These are phyloP conservation scores for Acipenser transmontanus DNA, from an alignment of 2,797 vertebrate species.

Conservation along the genomic window DNA sequence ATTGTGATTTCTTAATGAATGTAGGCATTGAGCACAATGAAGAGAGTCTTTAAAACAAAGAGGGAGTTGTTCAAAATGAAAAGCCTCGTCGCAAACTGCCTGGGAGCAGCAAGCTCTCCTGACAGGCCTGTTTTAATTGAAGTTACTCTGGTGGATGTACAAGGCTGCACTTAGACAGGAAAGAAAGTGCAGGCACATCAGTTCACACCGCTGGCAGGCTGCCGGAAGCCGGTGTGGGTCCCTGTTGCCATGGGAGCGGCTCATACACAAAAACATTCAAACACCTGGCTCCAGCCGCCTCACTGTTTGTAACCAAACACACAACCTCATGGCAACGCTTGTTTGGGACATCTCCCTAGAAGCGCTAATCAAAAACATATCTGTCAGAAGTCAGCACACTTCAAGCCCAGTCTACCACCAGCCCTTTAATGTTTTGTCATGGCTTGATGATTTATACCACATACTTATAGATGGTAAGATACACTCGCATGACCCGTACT, in stretches of 20 bases:
- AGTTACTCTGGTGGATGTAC: too few relatives aligned
- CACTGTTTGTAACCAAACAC: conserved; percentile 66
- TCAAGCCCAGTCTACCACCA: conserved; percentile 22
- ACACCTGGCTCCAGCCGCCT: conserved; percentile 46
- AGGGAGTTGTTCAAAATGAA: too few relatives aligned
- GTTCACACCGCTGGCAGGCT: conserved; percentile 19
- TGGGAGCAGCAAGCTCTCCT: too few relatives aligned
- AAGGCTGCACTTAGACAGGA: too few relatives aligned
- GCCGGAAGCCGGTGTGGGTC: conserved; percentile 42
- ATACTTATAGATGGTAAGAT: conserved; percentile 13
- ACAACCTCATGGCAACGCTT: conserved; percentile 60
- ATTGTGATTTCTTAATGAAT: too few relatives aligned
- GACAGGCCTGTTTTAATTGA: too few relatives aligned
- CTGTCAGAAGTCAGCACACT: conserved; percentile 21
- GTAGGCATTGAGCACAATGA: too few relatives aligned
- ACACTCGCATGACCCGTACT: conserved; percentile 11
- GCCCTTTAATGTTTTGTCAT: conserved; percentile 29
- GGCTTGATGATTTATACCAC: conserved; percentile 30
- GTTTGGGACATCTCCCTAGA: conserved; percentile 51
- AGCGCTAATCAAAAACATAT: conserved; percentile 49
- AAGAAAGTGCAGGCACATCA: background rate
- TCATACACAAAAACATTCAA: conserved; percentile 51
- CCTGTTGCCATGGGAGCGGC: conserved; percentile 49
- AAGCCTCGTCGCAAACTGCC: too few relatives aligned
- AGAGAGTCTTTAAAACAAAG: too few relatives aligned